Evolutionary conservation across 2,797 vertebrate genomes (phyloP).

Genomic region (Natrix natrix): DNA sequence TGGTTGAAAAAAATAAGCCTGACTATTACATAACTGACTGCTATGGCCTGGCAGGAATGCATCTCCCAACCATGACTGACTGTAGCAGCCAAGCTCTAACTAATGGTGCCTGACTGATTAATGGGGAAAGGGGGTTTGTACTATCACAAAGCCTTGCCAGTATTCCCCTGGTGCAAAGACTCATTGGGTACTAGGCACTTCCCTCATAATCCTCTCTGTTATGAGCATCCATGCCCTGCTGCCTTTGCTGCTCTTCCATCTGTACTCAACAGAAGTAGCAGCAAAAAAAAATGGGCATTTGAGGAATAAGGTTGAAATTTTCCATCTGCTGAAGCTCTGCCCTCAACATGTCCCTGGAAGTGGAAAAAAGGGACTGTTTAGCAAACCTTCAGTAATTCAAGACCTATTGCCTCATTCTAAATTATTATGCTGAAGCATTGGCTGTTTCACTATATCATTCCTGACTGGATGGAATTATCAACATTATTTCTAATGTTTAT

Average conservation of each 20-base stretch:
- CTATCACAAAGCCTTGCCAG: neutral
- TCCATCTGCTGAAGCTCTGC: neutral
- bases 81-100: neutral
- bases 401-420: neutral
- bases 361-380: neutral
- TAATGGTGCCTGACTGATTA: neutral
- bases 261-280: neutral
- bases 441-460: neutral
- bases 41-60: neutral
- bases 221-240: neutral
- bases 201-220: neutral
- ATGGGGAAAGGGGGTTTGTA: neutral
- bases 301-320: neutral
- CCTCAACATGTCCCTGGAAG: neutral
- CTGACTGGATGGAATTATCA: neutral
- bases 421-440: neutral
- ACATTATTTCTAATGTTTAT: neutral
- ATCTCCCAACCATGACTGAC: neutral
- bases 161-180: neutral
- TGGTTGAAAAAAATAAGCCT: neutral
- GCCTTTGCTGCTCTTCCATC: neutral
- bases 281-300: neutral
- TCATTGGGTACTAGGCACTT: neutral
- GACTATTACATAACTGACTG: neutral
- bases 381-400: neutral